These are phyloP conservation scores for Gallinago paraguaiae DNA, from an alignment of 2,113 vertebrate genomes.

Conservation along the genomic window DNA sequence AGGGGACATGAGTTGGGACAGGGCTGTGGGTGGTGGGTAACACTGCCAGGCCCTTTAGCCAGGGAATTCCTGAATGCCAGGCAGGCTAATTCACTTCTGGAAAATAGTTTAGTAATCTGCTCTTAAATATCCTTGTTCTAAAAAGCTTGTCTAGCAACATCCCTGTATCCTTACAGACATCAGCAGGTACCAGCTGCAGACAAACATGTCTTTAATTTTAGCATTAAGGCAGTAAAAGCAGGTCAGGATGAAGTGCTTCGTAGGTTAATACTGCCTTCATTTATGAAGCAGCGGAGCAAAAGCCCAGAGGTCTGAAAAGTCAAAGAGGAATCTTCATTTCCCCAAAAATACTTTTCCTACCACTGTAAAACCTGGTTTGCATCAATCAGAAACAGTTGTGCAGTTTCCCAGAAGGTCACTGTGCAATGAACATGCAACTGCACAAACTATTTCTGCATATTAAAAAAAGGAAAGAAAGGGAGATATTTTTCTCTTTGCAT, in stretches of 20 bases:
- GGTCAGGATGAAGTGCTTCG: neutral
- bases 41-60: rapidly evolving
- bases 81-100: neutral
- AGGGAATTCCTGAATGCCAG: neutral
- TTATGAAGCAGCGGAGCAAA: neutral
- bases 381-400: neutral
- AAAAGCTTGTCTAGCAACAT: neutral
- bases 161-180: rapidly evolving
- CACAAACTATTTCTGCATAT: neutral
- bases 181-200: neutral
- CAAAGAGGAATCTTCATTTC: neutral
- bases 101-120: neutral
- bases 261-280: neutral
- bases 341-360: neutral
- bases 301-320: neutral
- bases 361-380: neutral
- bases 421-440: neutral
- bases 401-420: neutral
- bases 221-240: neutral
- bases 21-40: rapidly evolving
- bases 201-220: rapidly evolving
- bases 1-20: rapidly evolving
- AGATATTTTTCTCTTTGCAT: slow-evolving; percentile 11
- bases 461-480: neutral
- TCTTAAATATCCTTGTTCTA: neutral